phyloP scores from a whole-genome alignment of 2,113 vertebrate species.

The Tupaia chinensis region DNA sequence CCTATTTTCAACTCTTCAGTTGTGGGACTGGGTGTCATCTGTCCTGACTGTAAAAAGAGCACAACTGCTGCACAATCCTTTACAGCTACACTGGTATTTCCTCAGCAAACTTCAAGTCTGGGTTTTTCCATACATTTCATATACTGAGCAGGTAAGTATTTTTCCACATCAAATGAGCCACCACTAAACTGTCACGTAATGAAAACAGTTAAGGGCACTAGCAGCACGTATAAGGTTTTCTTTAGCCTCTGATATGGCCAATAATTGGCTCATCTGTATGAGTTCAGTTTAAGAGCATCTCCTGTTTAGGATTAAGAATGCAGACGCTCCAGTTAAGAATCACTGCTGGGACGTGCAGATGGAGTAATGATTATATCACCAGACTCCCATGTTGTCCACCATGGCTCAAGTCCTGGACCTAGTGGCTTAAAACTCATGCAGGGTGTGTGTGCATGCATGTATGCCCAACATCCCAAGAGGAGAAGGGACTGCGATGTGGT shows the following conservation, averaged over 20 bases:
- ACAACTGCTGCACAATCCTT: not conserved
- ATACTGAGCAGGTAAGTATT: not conserved
- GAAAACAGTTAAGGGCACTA: not conserved
- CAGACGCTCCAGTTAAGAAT: not conserved
- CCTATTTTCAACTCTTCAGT: slow-evolving; percentile 13
- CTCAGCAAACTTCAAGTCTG: not conserved
- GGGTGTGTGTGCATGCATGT: too few relatives aligned
- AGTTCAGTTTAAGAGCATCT: not conserved
- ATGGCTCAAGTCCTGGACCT: too few relatives aligned
- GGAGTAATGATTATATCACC: too few relatives aligned
- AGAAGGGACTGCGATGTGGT: too few relatives aligned
- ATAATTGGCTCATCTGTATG: not conserved
- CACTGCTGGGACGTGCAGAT: too few relatives aligned
- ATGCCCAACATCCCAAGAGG: too few relatives aligned
- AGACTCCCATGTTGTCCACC: too few relatives aligned
- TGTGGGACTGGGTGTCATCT: not conserved
- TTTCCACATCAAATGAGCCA: not conserved
- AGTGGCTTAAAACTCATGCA: too few relatives aligned
- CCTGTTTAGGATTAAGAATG: not conserved
- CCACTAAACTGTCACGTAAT: not conserved
- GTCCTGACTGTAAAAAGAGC: not conserved
- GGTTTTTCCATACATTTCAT: not conserved
- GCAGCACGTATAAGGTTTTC: not conserved
- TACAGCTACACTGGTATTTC: not conserved
- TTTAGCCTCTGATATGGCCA: not conserved